A percentile compares a stretch with the other conserved stretches of the same genome.
Evolutionary conservation across 1,140 invertebrate genomes (phyloP).

Genomic region (Drosophila lini): DNA sequence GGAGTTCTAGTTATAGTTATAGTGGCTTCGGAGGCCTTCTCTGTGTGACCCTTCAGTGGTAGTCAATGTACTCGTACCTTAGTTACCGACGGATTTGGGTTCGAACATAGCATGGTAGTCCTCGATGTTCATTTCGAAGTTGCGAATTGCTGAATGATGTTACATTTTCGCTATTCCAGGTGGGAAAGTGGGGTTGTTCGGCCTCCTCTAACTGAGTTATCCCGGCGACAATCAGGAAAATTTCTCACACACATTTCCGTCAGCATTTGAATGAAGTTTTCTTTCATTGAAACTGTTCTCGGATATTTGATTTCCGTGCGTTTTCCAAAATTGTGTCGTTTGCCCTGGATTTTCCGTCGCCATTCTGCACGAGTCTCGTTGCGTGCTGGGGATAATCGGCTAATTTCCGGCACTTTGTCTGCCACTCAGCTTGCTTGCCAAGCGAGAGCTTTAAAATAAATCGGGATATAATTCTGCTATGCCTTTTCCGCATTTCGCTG

Average conservation of each 20-base stretch:
- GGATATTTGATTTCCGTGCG: slow-evolving; percentile 71
- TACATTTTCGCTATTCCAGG: slow-evolving; percentile 3
- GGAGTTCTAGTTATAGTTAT: slow-evolving; percentile 7
- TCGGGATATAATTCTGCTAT: background rate
- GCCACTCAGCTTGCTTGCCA: background rate
- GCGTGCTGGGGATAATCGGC: slow-evolving; percentile 47
- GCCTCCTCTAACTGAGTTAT: slow-evolving; percentile 8
- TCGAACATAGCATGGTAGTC: slow-evolving; percentile 23
- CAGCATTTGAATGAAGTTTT: slow-evolving; percentile 36
- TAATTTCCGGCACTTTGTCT: slow-evolving; percentile 74
- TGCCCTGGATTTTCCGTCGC: slow-evolving; percentile 11
- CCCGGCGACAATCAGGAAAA: slow-evolving; percentile 28
- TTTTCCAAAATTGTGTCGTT: slow-evolving; percentile 17
- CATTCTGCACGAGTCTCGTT: slow-evolving; percentile 1
- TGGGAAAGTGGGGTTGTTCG: background rate
- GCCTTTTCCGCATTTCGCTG: background rate
- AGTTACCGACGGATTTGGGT: background rate
- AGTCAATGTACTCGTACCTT: slow-evolving; percentile 10
- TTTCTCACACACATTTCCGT: slow-evolving; percentile 53
- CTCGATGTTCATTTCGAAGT: background rate
- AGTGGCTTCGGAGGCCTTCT: background rate
- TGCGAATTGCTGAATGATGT: slow-evolving; percentile 3
- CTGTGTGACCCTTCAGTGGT: background rate
- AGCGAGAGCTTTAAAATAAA: slow-evolving; percentile 1
- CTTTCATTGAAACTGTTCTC: slow-evolving; percentile 24